Base-by-base conservation (phyloP, 2,888 invertebrate genomes). In the Chymomyza fuscimana region DNA sequence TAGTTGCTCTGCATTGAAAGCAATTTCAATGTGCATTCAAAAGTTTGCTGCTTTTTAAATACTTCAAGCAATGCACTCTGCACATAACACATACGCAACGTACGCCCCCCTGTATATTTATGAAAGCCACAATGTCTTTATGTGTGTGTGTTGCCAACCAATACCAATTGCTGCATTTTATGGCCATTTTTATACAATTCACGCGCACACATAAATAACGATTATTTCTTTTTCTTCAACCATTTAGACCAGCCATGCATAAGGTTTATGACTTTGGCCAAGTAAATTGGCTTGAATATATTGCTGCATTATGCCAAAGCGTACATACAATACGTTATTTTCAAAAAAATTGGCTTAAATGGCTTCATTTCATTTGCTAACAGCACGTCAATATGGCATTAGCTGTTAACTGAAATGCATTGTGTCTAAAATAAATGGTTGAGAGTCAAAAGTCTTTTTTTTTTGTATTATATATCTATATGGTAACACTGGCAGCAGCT, bases 151-250 rank as follows among this genome's bases (percentile, higher is more conserved):
- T 6, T 10, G n/a, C n/a, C 16, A 15, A 61, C 5, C 40, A 61
- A 15, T 12, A 32, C n/a, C 25, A 3, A 25, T 10, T 62, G 50
- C 9, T 25, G 46, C 46, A 46, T 74, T 87, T 83, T 82, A 87
- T 85, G 75, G 78, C 71, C 80, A 82, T 82, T 84, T 87, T 87
- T 86, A 84, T 84, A 79, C 87, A 87, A 80, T 83, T 83, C 87
- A 83, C 86, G 83, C 86, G 79, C 80, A 69, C 77, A 78, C 88
- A 85, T 85, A 87, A 85, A 85, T 85, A 85, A 85, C 84, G 81
- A 87, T 84, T 84, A 78, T 76, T 73, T 69, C 69, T 59, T 65
- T 15, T 19, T 51, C 40, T 40, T 36, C 36, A 56, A 51, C 69
- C 61, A 61, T 74, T 60, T 46, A 54, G 74, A 65, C 52, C 52